Percentiles rank a stretch among this genome's conserved stretches.
Evolutionary conservation across 2,797 vertebrate species (phyloP).

Genomic region (Tinamus major): DNA sequence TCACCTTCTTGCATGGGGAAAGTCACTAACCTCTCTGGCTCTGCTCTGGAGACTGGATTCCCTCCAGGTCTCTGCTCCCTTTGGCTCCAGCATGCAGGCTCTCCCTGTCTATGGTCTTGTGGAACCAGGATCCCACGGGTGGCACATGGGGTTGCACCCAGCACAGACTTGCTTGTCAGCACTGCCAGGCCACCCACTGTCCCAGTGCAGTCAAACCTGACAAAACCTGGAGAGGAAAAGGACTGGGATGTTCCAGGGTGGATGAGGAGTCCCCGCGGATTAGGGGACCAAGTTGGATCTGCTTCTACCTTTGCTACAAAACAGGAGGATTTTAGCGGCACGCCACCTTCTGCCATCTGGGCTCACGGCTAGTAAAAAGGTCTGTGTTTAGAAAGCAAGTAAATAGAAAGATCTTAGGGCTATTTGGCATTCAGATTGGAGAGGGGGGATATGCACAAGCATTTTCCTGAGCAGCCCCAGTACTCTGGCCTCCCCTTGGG

Average conservation of each 20-base stretch:
- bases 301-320: background rate
- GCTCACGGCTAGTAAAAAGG: background rate
- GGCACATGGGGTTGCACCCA: background rate
- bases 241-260: background rate
- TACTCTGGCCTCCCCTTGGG: background rate
- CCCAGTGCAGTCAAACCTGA: background rate
- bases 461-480: background rate
- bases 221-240: background rate
- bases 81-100: background rate
- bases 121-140: accelerated
- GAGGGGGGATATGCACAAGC: background rate
- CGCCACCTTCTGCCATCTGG: background rate
- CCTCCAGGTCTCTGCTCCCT: background rate
- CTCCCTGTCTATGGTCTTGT: background rate
- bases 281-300: background rate
- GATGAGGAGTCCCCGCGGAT: accelerated
- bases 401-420: background rate
- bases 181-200: background rate
- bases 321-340: background rate
- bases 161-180: background rate
- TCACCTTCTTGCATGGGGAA: background rate
- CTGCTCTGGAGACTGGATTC: background rate
- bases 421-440: background rate
- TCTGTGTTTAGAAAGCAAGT: background rate
- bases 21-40: accelerated